phyloP scores from a whole-genome alignment of 2,113 vertebrate species.

The Terrapene triunguis region DNA sequence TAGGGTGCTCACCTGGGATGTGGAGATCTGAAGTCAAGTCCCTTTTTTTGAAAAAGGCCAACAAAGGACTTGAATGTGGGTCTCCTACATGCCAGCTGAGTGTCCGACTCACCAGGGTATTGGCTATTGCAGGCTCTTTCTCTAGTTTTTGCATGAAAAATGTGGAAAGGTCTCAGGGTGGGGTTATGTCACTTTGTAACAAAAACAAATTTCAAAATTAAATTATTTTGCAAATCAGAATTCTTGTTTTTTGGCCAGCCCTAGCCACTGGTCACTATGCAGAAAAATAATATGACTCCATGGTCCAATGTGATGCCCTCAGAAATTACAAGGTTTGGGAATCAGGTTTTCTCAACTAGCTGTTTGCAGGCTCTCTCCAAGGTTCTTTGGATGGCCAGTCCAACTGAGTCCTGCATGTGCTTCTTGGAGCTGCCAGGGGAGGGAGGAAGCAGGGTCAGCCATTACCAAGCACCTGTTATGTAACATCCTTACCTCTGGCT shows the following conservation, averaged over 20 bases:
- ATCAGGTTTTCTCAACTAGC: background rate
- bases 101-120: background rate
- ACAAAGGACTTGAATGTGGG: background rate
- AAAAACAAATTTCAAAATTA: too few relatives aligned
- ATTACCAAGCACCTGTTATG: background rate
- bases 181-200: background rate
- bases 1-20: background rate
- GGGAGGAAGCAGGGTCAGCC: background rate
- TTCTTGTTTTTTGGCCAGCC: too few relatives aligned
- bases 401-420: background rate
- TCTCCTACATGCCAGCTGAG: background rate
- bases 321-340: background rate
- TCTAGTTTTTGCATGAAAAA: background rate
- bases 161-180: background rate
- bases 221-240: too few relatives aligned
- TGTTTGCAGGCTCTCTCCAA: background rate
- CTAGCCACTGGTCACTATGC: background rate
- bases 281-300: background rate
- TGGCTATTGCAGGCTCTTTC: background rate
- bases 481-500: background rate
- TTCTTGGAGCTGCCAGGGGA: background rate
- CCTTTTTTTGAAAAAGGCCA: background rate
- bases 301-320: background rate
- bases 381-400: background rate
- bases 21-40: background rate